These are phyloP conservation scores for Phrynocephalus versicolor DNA, from an alignment of 2,113 vertebrate genomes.

Conservation along the genomic window DNA sequence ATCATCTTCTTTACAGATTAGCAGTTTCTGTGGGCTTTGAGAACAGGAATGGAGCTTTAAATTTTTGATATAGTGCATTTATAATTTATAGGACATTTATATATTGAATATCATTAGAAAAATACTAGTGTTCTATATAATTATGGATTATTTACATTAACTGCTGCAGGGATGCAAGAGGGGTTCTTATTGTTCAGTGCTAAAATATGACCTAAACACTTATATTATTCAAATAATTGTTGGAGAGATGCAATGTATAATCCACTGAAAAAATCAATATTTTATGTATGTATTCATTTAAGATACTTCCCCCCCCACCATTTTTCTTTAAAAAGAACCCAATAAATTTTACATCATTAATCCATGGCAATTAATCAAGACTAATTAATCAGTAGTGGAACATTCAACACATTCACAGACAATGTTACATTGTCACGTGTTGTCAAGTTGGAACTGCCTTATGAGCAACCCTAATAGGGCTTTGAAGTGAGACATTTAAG, in stretches of 20 bases:
- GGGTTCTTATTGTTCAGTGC: neutral
- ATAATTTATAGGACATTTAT: slow-evolving; percentile 14
- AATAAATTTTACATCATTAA: too few species aligned
- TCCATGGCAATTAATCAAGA: neutral
- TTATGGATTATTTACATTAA: slow-evolving; percentile 22
- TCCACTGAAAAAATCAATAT: neutral
- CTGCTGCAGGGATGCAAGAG: slow-evolving; percentile 2
- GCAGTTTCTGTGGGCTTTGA: neutral
- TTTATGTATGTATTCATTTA: too few species aligned
- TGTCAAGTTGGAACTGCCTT: too few species aligned
- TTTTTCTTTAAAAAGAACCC: too few species aligned
- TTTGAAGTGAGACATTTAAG: too few species aligned
- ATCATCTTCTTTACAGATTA: neutral
- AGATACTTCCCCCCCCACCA: too few species aligned
- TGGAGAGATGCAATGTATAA: neutral
- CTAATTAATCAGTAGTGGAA: neutral
- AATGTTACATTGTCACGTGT: too few species aligned
- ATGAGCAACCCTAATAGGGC: too few species aligned
- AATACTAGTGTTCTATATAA: neutral
- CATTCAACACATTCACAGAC: neutral
- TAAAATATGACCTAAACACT: neutral
- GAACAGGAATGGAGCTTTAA: neutral
- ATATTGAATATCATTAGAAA: slow-evolving; percentile 19
- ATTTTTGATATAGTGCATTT: neutral
- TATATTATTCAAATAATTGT: neutral